A percentile compares a stretch with the other conserved stretches of the same genome.
These are phyloP conservation scores for Platygyra sinensis DNA, from an alignment of 64 coral and sea anemone species.

Conservation along the genomic window DNA sequence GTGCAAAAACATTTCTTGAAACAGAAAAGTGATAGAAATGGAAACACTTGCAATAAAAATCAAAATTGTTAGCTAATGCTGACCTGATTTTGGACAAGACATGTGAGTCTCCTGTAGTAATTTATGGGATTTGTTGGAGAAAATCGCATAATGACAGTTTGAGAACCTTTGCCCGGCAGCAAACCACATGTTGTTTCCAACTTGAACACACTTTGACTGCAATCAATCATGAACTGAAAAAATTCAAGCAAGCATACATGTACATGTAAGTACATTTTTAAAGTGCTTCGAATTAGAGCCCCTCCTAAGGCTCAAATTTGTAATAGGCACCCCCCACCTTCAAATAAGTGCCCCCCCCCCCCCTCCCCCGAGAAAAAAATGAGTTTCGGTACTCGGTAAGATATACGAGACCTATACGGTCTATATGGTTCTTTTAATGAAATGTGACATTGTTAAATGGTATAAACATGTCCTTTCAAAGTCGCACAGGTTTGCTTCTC, in stretches of 20 bases:
- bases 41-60: not conserved
- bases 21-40: not conserved
- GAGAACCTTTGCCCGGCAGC: slow-evolving; percentile 57
- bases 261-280: no score
- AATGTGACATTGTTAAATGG: no score
- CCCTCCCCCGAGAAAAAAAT: no score
- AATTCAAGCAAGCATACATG: not conserved
- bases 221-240: slow-evolving; percentile 89
- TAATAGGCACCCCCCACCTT: no score
- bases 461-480: no score
- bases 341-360: no score
- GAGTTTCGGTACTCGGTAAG: no score
- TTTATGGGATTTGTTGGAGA: slow-evolving; percentile 84
- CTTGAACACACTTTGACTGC: slow-evolving; percentile 86
- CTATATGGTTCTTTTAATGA: no score
- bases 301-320: no score
- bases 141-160: slow-evolving; percentile 72
- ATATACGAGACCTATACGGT: no score
- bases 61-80: not conserved
- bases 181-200: slow-evolving; percentile 79
- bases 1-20: not conserved
- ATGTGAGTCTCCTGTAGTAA: slow-evolving; percentile 86
- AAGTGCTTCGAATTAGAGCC: no score
- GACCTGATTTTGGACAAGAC: slow-evolving; percentile 96
- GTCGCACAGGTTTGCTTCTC: no score